These are phyloP conservation scores for Engystomops pustulosus DNA, from an alignment of 2,113 vertebrate species.

Conservation along the genomic window DNA sequence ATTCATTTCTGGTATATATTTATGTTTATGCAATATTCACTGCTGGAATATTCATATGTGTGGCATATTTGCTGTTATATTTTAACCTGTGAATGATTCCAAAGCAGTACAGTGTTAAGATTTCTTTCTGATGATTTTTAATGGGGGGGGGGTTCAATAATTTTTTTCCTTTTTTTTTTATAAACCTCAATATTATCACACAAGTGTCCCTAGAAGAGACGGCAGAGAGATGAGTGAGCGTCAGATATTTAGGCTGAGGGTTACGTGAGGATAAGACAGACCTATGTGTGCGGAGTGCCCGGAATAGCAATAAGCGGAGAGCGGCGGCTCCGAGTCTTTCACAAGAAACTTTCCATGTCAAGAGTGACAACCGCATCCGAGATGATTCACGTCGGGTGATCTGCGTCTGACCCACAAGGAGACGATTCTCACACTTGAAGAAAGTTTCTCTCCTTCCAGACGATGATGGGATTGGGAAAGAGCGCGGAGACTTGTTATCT, in stretches of 20 bases:
- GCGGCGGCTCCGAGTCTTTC: not conserved
- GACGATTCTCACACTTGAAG: slow-evolving; percentile 32
- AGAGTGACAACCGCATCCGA: slow-evolving; percentile 22
- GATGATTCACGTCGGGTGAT: slow-evolving; percentile 5
- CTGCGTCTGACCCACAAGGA: slow-evolving; percentile 27
- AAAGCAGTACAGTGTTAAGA: no score
- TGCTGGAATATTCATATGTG: no score
- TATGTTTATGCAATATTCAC: no score
- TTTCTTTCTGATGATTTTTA: no score
- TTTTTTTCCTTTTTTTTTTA: no score
- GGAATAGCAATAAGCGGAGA: not conserved
- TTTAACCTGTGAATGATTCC: no score
- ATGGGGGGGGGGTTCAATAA: no score
- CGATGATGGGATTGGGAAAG: slow-evolving; percentile 38
- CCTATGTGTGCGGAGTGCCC: not conserved
- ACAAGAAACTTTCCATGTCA: slow-evolving; percentile 46
- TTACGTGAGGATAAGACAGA: not conserved
- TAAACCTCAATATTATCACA: no score
- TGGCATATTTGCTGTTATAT: no score
- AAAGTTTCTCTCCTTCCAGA: slow-evolving; percentile 31
- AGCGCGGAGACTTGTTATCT: not conserved
- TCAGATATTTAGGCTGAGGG: slow-evolving; percentile 16
- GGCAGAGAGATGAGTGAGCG: not conserved
- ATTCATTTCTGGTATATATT: no score
- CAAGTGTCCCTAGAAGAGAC: no score